Percentiles rank a stretch among this genome's conserved stretches.
Conservation (phyloP, 2,797 vertebrate species). For the Eurystomus glaucurus region DNA sequence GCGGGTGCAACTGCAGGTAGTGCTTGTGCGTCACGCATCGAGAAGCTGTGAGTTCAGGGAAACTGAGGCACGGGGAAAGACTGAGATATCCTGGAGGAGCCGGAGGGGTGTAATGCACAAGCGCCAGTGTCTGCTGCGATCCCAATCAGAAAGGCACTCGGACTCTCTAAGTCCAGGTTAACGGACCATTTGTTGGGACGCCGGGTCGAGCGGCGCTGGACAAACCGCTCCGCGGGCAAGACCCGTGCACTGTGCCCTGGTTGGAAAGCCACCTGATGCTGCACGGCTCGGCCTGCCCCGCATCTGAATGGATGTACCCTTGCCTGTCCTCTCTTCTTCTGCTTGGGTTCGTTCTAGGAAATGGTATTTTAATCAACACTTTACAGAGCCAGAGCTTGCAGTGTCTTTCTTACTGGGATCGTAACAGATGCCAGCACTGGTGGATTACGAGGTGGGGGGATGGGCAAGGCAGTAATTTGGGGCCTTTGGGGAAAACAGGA, state of each 20-base stretch:
- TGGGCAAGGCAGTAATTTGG: background rate
- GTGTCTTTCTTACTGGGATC: background rate
- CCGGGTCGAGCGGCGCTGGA: background rate
- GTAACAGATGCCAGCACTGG: background rate
- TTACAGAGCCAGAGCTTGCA: background rate
- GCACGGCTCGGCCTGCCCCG: background rate
- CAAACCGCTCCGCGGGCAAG: background rate
- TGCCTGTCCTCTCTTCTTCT: background rate
- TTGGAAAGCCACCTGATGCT: background rate
- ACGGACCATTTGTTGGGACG: background rate
- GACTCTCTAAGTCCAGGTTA: background rate
- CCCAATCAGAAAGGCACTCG: rapidly evolving
- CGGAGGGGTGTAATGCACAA: background rate
- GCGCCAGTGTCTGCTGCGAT: background rate
- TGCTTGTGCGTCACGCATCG: rapidly evolving
- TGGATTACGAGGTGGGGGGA: background rate
- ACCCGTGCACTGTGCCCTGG: background rate
- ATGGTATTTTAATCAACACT: background rate
- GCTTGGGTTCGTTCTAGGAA: background rate
- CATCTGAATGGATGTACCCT: background rate
- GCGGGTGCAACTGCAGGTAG: background rate
- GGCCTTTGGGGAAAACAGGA: background rate
- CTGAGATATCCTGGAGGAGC: background rate
- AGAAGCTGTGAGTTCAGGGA: background rate
- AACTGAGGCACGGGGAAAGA: background rate